These are phyloP conservation scores for Rhea pennata DNA, from an alignment of 2,113 vertebrate genomes.

Conservation along the genomic window DNA sequence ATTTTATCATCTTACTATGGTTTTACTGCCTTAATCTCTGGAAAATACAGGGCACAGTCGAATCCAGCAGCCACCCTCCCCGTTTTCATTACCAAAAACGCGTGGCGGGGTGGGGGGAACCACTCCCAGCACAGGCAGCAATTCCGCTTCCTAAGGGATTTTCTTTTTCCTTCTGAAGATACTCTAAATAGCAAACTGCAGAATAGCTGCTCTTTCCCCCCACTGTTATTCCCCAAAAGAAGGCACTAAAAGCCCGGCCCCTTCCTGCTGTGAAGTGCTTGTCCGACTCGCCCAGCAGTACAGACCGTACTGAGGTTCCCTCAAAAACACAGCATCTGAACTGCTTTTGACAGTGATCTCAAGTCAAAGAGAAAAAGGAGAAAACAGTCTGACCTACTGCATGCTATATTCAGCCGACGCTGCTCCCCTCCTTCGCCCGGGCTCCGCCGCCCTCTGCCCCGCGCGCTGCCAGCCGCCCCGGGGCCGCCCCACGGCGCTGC, in stretches of 20 bases:
- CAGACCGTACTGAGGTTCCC: background rate
- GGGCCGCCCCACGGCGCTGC: no score
- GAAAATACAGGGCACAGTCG: background rate
- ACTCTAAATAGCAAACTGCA: fast-evolving
- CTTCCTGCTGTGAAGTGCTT: background rate
- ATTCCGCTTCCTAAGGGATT: background rate
- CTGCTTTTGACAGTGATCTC: background rate
- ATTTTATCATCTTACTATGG: background rate
- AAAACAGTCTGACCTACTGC: no score
- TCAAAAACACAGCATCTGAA: background rate
- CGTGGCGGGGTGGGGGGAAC: background rate
- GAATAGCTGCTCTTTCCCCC: background rate
- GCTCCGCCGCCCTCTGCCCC: no score
- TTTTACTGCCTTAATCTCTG: background rate
- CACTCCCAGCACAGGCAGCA: background rate
- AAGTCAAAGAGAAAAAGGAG: background rate
- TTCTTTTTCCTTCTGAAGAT: background rate
- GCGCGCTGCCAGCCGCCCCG: background rate
- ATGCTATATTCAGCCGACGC: background rate
- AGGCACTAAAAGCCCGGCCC: background rate
- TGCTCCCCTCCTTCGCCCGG: background rate
- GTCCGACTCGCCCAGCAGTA: background rate
- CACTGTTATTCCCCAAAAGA: background rate
- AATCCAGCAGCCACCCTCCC: background rate
- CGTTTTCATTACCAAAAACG: background rate